These are phyloP conservation scores for Mesochorus sp. DNA, from an alignment of 2,888 invertebrate genomes.

Conservation along the genomic window DNA sequence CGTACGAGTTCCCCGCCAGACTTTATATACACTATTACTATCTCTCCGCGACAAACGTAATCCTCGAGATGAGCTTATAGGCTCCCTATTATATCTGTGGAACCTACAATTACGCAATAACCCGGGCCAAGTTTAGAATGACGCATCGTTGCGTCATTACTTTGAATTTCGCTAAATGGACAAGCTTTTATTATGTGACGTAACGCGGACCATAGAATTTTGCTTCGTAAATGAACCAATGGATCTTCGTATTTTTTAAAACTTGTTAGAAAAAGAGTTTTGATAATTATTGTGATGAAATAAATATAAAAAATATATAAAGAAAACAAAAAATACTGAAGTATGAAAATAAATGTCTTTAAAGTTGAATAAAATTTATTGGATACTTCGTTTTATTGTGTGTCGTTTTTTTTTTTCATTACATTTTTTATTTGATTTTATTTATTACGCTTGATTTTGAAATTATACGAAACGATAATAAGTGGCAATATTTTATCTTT, in stretches of 20 bases:
- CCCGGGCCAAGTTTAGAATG: background rate
- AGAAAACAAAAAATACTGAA: too few species aligned
- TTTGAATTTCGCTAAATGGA: background rate
- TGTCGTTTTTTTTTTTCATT: background rate
- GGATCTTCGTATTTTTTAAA: background rate
- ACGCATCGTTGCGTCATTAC: background rate
- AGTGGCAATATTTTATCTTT: slow-evolving; percentile 20
- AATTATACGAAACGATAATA: slow-evolving; percentile 38
- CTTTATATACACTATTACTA: slow-evolving; percentile 11
- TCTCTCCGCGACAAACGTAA: too few species aligned
- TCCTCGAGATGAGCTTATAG: slow-evolving; percentile 7
- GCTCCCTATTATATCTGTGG: background rate
- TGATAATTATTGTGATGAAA: too few species aligned
- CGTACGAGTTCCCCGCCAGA: background rate
- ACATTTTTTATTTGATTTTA: too few species aligned
- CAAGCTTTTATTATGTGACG: background rate
- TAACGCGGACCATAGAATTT: background rate
- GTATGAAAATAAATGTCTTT: too few species aligned
- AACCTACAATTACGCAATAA: slow-evolving; percentile 17
- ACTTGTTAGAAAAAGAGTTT: too few species aligned
- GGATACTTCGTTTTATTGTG: background rate
- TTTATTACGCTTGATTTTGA: background rate
- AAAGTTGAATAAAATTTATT: slow-evolving; percentile 14
- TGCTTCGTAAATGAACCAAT: too few species aligned
- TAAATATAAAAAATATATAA: too few species aligned